phyloP scores from a whole-genome alignment of 35 echinoderm and acorn worm genomes.

The Eucidaris tribuloides region DNA sequence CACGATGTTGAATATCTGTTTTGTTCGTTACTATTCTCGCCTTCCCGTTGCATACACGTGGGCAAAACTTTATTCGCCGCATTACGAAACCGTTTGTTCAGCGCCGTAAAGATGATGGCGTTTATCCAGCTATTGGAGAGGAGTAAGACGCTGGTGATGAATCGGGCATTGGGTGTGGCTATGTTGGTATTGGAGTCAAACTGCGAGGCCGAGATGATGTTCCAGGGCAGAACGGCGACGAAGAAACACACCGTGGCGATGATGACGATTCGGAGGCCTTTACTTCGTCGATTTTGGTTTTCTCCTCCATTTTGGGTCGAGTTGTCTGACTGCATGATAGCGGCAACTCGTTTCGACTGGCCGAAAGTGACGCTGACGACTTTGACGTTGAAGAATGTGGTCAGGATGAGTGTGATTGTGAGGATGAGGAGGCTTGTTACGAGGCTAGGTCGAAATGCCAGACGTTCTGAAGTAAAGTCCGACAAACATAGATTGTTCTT shows the following conservation, averaged over 20 bases:
- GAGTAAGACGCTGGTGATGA: not conserved
- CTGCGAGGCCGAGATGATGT: not conserved
- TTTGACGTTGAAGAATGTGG: constrained; percentile 3
- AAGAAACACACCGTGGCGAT: not conserved
- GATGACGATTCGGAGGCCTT: not conserved
- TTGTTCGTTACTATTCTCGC: no score
- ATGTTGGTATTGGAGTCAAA: not conserved
- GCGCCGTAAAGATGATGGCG: not conserved
- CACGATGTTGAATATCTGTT: no score
- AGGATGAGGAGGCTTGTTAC: constrained; percentile 11
- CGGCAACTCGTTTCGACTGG: not conserved
- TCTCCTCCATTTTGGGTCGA: not conserved
- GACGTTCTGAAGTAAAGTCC: constrained; percentile 5
- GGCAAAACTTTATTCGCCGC: constrained; percentile 7
- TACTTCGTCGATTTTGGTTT: not conserved
- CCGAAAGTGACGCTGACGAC: not conserved
- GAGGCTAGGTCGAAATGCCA: constrained; percentile 17
- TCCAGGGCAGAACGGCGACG: not conserved
- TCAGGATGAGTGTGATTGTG: not conserved
- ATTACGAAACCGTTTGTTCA: not conserved
- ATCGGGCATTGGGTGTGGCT: not conserved
- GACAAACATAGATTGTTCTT: constrained; percentile 4
- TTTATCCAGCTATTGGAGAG: constrained; percentile 15
- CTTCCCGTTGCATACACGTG: no score
- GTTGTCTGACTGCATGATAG: no score